Percentiles rank a stretch among this genome's conserved stretches.
phyloP scores from a whole-genome alignment of 2,888 invertebrate species.

The Athetis lepigone region DNA sequence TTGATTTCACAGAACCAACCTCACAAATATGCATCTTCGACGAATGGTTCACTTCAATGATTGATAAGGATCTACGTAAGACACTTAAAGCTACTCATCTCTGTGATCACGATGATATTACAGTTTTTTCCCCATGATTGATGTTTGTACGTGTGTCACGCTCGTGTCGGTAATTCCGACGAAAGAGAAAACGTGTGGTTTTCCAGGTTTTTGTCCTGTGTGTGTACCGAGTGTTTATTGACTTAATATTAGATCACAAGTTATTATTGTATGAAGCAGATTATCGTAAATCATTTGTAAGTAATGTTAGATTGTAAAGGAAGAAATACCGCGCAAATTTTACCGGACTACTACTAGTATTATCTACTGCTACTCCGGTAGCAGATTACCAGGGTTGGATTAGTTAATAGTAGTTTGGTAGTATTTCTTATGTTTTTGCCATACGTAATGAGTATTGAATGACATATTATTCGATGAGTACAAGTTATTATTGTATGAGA shows the following conservation, averaged over 20 bases:
- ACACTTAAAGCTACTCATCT: slow-evolving; percentile 16
- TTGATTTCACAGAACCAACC: too few species aligned
- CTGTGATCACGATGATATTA: slow-evolving; percentile 11
- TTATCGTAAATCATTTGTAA: neutral
- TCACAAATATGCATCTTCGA: neutral
- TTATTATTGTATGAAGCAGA: slow-evolving; percentile 20
- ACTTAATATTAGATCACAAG: slow-evolving; percentile 3
- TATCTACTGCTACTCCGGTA: too few species aligned
- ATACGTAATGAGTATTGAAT: too few species aligned
- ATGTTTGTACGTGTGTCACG: slow-evolving; percentile 15
- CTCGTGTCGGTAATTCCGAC: slow-evolving; percentile 27
- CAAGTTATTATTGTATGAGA: too few species aligned
- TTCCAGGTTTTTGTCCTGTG: slow-evolving; percentile 36
- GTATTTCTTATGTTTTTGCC: too few species aligned
- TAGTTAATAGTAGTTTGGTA: too few species aligned
- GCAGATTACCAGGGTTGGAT: too few species aligned
- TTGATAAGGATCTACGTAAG: neutral
- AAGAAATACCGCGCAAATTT: too few species aligned
- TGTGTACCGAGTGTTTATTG: slow-evolving; percentile 2
- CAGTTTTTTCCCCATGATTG: slow-evolving; percentile 31
- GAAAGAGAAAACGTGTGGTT: slow-evolving; percentile 46
- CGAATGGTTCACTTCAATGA: neutral
- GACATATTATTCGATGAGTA: too few species aligned
- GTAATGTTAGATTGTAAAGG: neutral
- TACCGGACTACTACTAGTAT: too few species aligned